These are phyloP conservation scores for Triplophysa rosa DNA, from an alignment of 2,113 vertebrate genomes.

Conservation along the genomic window DNA sequence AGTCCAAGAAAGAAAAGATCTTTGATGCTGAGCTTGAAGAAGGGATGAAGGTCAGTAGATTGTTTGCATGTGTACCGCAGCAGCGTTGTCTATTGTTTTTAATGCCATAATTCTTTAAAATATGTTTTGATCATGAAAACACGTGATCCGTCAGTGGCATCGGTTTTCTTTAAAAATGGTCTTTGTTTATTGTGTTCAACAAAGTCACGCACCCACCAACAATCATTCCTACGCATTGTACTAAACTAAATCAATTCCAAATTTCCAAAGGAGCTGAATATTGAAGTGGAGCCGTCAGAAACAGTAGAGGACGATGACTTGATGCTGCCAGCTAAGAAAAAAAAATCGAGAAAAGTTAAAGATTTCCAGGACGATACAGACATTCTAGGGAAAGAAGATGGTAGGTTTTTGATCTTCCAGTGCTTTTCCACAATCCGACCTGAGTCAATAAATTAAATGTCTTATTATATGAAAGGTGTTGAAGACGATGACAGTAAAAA, in stretches of 20 bases:
- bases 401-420: constrained; percentile 63
- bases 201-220: not conserved
- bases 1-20: constrained; percentile 86
- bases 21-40: constrained; percentile 94
- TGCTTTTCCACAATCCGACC: too few relatives aligned
- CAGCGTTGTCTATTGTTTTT: not conserved
- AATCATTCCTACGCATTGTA: not conserved
- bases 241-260: not conserved
- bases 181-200: not conserved
- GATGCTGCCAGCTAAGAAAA: constrained; percentile 90
- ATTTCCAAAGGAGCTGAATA: constrained; percentile 83
- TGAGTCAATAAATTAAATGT: not conserved
- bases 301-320: constrained; percentile 85
- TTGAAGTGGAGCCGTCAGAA: constrained; percentile 87
- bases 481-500: constrained; percentile 89
- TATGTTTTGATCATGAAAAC: not conserved
- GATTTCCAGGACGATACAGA: constrained; percentile 86
- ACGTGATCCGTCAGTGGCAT: not conserved
- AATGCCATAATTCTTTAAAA: not conserved
- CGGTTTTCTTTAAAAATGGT: not conserved
- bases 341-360: constrained; percentile 89
- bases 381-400: constrained; percentile 83
- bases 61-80: not conserved
- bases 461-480: constrained; percentile 70
- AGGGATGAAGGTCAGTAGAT: constrained; percentile 85